Conservation (phyloP, 2,113 vertebrate species). For the Hippopotamus amphibius region DNA sequence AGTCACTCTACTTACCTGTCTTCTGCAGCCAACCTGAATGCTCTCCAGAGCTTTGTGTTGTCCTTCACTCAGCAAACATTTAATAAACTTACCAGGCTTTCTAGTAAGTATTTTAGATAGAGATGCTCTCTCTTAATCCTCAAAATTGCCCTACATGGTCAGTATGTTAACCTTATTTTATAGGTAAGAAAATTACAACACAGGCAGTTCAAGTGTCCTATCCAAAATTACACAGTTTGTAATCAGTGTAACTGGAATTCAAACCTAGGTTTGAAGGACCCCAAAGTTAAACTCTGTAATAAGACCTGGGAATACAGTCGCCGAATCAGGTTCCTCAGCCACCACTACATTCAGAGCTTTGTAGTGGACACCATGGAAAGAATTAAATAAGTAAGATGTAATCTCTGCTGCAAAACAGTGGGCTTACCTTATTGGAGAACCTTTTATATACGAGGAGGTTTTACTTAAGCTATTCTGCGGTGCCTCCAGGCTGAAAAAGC, state of each 20-base stretch:
- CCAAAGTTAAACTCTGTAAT: neutral
- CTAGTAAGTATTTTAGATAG: neutral
- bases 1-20: neutral
- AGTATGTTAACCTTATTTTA: neutral
- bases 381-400: neutral
- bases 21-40: neutral
- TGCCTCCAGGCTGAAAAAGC: neutral
- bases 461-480: slow-evolving; percentile 27
- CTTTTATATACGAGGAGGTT: neutral
- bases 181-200: neutral
- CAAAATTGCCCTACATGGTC: neutral
- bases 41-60: neutral
- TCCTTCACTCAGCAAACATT: neutral
- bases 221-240: neutral
- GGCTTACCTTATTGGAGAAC: slow-evolving; percentile 36
- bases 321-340: slow-evolving; percentile 6
- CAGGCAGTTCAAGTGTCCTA: neutral
- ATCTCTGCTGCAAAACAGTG: neutral
- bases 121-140: neutral
- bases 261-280: neutral
- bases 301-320: neutral
- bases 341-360: slow-evolving; percentile 31
- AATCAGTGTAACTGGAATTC: neutral
- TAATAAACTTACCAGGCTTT: neutral
- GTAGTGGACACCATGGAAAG: neutral